Percentiles rank a stretch among this genome's conserved stretches.
These are phyloP conservation scores for Leptinotarsa undecemlineata DNA, from an alignment of 1,140 invertebrate genomes.

Conservation along the genomic window DNA sequence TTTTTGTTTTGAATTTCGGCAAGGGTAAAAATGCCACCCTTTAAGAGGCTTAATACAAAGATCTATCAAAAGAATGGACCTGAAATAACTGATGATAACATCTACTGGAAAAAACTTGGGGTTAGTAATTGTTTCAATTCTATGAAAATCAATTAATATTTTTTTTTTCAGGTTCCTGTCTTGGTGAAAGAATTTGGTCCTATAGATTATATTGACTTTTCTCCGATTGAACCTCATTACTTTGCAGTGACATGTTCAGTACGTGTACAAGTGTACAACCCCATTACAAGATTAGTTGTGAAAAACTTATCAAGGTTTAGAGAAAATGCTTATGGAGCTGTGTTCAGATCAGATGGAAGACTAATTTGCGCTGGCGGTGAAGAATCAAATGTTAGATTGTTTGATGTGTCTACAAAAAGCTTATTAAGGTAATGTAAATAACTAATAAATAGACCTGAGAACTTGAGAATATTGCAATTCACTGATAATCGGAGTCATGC, in stretches of 20 bases:
- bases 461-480: too few relatives aligned
- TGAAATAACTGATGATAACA: slow-evolving; percentile 72
- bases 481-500: too few relatives aligned
- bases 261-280: slow-evolving; percentile 89
- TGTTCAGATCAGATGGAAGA: slow-evolving; percentile 83
- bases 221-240: slow-evolving; percentile 81
- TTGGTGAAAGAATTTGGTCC: slow-evolving; percentile 90
- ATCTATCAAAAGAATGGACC: slow-evolving; percentile 69
- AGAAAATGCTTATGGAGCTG: slow-evolving; percentile 83
- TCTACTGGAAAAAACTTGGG: slow-evolving; percentile 84
- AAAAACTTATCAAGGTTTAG: slow-evolving; percentile 87
- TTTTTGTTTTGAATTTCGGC: neutral
- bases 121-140: slow-evolving; percentile 59
- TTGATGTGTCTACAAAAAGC: slow-evolving; percentile 81
- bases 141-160: slow-evolving; percentile 14
- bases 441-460: neutral
- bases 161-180: slow-evolving; percentile 74
- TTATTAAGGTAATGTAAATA: slow-evolving; percentile 50
- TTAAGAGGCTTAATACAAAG: slow-evolving; percentile 75
- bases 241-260: slow-evolving; percentile 91
- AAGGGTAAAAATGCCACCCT: slow-evolving; percentile 45
- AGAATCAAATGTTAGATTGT: slow-evolving; percentile 84
- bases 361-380: slow-evolving; percentile 86
- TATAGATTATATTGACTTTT: slow-evolving; percentile 90
- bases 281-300: slow-evolving; percentile 79